Evolutionary conservation across 2,888 invertebrate species (phyloP), one percentile per base, ranked within the genome.

Genomic region (Ophioninae sp.): DNA sequence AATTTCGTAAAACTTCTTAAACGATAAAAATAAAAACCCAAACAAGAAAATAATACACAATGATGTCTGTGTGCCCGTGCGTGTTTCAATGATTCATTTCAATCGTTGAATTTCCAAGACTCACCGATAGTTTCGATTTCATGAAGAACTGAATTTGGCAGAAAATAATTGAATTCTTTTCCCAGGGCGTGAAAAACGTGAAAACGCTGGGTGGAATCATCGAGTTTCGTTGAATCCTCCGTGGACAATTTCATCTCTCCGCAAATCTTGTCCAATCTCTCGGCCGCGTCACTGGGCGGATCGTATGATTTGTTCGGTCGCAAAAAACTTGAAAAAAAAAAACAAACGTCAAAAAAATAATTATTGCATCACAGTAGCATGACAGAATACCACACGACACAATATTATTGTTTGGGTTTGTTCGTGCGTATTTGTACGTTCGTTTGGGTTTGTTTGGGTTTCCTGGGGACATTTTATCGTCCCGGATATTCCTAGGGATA

Each of bases 61-160:
- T 17, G 17, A 51, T 17, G 51, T 17, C 13, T 13, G 51, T 51
- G 17, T 17, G 0, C 0, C n/a, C n/a, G n/a, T n/a, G n/a, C n/a
- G n/a, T 51, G 51, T 51, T 5, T 6, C 44, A 17, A 41, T 67
- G 6, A 56, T 22, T 51, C 8, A 20, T 44, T 44, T 68, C 9
- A 23, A 44, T 17, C 23, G 23, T 20, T 69, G 51, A 64, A 58
- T 65, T 58, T 39, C 6, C 39, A 58, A n/a, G n/a, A 23, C 94
- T 92, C 93, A 96, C 96, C 95, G 74, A 98, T 94, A 72, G 95
- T 96, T 88, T 95, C 94, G 83, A 99, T 95, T 69, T 94, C 94
- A 89, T 96, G 95, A n/a, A 99, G 93, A 73, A 96, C 92, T 0
- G 97, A 97, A 94, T 97, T 98, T 0, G 98, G 97, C 13, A 99